A percentile compares a stretch with the other conserved stretches of the same genome.
Conservation (phyloP, 1,140 invertebrate species). For the Euwallacea similis region DNA sequence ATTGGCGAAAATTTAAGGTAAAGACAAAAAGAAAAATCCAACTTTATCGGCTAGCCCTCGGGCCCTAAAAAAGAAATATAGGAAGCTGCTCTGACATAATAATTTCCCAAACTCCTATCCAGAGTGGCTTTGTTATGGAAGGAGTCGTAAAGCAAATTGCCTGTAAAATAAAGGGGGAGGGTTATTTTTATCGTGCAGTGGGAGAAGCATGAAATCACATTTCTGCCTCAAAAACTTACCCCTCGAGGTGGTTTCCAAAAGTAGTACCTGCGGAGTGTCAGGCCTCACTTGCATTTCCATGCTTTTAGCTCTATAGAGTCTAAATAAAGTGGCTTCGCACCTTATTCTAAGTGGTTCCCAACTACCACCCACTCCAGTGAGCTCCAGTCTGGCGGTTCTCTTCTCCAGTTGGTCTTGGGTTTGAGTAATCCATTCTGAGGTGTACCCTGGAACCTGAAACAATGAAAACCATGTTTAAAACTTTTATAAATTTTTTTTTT, state of each 20-base stretch:
- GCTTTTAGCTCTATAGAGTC: slow-evolving; percentile 50
- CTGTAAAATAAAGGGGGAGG: background rate
- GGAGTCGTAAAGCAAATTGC: slow-evolving; percentile 2
- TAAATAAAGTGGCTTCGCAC: slow-evolving; percentile 50
- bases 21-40: too few relatives aligned
- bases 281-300: slow-evolving; percentile 50
- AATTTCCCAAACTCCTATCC: background rate
- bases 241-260: slow-evolving; percentile 46
- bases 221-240: slow-evolving; percentile 27
- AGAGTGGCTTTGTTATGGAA: slow-evolving; percentile 1
- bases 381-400: slow-evolving; percentile 47
- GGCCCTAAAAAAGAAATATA: background rate
- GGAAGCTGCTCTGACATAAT: slow-evolving; percentile 2
- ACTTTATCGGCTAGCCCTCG: background rate
- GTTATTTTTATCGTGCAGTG: background rate
- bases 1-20: too few relatives aligned
- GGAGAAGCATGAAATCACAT: too few relatives aligned
- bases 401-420: slow-evolving; percentile 46
- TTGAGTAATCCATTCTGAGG: slow-evolving; percentile 46
- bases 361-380: slow-evolving; percentile 50
- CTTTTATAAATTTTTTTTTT: too few relatives aligned
- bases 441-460: slow-evolving; percentile 51
- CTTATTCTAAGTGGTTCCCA: slow-evolving; percentile 49
- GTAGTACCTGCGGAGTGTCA: slow-evolving; percentile 49
- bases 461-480: too few relatives aligned